These are phyloP conservation scores for Aptenodytes forsteri DNA, from an alignment of 2,113 vertebrate genomes.

Conservation along the genomic window DNA sequence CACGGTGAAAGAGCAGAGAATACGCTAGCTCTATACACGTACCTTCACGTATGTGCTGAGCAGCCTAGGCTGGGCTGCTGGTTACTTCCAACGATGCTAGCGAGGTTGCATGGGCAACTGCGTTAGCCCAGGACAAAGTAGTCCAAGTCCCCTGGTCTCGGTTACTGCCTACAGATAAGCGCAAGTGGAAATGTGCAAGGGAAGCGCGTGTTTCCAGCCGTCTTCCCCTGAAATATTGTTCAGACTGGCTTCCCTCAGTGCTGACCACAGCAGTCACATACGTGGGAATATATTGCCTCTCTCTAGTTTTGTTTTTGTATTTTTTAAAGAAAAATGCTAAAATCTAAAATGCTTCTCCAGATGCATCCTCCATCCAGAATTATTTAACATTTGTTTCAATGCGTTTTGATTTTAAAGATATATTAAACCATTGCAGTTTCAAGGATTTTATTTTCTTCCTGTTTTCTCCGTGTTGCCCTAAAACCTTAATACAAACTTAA, in stretches of 20 bases:
- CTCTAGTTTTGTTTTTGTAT: not conserved
- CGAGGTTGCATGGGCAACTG: not conserved
- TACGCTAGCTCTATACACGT: accelerated
- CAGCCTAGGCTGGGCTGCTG: not conserved
- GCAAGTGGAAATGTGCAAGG: not conserved
- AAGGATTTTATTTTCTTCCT: not conserved
- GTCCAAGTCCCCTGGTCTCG: not conserved
- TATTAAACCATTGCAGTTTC: not conserved
- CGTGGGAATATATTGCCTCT: not conserved
- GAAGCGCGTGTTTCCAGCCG: accelerated
- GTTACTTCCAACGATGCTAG: too few relatives aligned
- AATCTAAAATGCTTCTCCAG: not conserved
- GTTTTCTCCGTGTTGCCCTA: not conserved
- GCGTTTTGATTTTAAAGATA: not conserved
- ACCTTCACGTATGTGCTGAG: not conserved
- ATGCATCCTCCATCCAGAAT: not conserved
- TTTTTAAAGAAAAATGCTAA: not conserved
- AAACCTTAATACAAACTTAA: not conserved
- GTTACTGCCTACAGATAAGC: not conserved
- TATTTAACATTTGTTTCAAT: not conserved
- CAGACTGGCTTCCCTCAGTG: not conserved
- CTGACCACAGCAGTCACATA: not conserved
- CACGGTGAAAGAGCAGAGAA: not conserved
- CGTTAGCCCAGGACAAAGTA: not conserved
- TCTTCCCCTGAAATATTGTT: not conserved